These are phyloP conservation scores for Pristionchus fissidentatus DNA, from an alignment of 2,888 invertebrate genomes.

Conservation along the genomic window DNA sequence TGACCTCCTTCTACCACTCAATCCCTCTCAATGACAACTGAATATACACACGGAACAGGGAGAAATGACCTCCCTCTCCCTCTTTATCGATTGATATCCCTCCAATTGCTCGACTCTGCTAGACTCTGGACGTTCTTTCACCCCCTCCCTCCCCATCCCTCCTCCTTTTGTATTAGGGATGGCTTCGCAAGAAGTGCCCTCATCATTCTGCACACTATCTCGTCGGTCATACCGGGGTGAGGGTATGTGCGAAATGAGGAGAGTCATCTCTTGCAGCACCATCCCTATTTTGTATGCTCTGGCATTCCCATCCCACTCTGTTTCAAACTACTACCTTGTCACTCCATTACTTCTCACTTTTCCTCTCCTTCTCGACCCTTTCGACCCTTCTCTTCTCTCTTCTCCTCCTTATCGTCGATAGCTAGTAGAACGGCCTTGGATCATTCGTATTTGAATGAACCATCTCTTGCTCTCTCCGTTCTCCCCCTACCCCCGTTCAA, in stretches of 20 bases:
- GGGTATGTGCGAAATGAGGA: no score
- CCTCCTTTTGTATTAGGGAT: neutral
- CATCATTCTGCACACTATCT: no score
- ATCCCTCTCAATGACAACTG: slow-evolving; percentile 9
- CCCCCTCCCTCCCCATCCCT: neutral
- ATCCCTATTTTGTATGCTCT: no score
- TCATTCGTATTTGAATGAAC: slow-evolving; percentile 44
- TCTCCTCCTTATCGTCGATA: slow-evolving; percentile 18
- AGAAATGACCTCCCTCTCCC: neutral
- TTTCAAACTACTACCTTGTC: slow-evolving; percentile 10
- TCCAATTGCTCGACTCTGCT: neutral
- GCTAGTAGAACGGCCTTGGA: slow-evolving; percentile 37
- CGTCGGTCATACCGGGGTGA: no score
- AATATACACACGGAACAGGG: neutral
- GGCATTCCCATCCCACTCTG: neutral
- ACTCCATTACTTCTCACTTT: neutral
- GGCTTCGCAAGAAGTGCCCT: no score
- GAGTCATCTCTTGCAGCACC: no score
- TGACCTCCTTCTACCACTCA: slow-evolving; percentile 30
- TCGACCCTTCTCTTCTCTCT: neutral
- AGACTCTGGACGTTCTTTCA: neutral
- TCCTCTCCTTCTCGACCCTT: neutral
- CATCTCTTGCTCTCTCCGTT: neutral
- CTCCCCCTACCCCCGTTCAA: slow-evolving; percentile 3
- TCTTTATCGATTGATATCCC: slow-evolving; percentile 23